Evolutionary conservation across 2,797 vertebrate species (phyloP), one percentile per base, ranked within the genome.

Genomic region (Xerus rutilus): DNA sequence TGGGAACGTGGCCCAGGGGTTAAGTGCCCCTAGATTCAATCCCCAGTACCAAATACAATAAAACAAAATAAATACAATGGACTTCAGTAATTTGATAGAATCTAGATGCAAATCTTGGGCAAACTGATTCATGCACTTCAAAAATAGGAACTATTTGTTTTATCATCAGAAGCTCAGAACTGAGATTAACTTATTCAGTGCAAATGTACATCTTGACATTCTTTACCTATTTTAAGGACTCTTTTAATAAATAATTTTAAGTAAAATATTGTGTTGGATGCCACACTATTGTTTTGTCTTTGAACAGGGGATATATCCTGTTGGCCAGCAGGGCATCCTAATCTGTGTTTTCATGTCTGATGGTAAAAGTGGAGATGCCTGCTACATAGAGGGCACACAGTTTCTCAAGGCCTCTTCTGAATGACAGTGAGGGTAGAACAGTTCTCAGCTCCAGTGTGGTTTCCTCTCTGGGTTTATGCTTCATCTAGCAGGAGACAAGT

Each of bases 401-500:
- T 95, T 97, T 97, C 85, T 97, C 39, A 32, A 79, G 52, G 82
- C 81, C 77, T 97, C 79, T 95, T 39, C 77, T 96, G 93, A 97
- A 39, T 54, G 97, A 85, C 23, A 12, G 0, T 69, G 89, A 96
- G 91, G 74, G 83, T 94, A 30, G 59, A 96, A 47, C 76, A 43
- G 23, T 94, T 96, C 86, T 47, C 0, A 25, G 73, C 30, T 86
- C 74, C 73, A 93, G 83, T 85, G 88, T 72, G 86, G 86, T 28
- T 45, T 59, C 96, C 97, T 98, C 96, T 69, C 35, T 93, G 94
- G 94, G 39, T 93, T 98, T 90, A 54, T 81, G 97, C 97, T 98
- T 98, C 97, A 96, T 78, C 95, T 98, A 93, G 70, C 98, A 97
- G 95, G 77, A 98, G 97, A 97, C 92, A 95, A 95, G 94, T 77